phyloP scores from a whole-genome alignment of 2,888 invertebrate species.

The Podabrus alpinus region DNA sequence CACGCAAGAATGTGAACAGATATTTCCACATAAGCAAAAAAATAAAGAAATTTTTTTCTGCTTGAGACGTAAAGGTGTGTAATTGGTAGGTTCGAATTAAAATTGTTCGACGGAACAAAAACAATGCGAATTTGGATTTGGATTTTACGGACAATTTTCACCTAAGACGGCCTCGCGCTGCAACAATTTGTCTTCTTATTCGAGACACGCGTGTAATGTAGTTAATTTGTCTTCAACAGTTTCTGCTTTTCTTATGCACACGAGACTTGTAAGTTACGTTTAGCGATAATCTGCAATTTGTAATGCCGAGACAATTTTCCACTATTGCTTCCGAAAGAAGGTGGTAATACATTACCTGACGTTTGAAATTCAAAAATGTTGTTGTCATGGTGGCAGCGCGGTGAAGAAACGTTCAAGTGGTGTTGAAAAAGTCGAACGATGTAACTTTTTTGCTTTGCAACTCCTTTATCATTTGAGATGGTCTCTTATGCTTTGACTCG shows the following conservation, averaged over 20 bases:
- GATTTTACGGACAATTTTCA: neutral
- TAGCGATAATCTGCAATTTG: neutral
- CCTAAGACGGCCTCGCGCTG: slow-evolving; percentile 6
- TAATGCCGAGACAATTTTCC: neutral
- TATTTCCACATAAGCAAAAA: neutral
- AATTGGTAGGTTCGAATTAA: neutral
- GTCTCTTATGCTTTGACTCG: neutral
- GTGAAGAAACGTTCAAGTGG: neutral
- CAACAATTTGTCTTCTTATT: slow-evolving; percentile 21
- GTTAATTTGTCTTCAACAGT: slow-evolving; percentile 18
- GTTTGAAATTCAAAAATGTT: neutral
- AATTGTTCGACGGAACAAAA: too few species aligned
- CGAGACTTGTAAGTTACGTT: neutral
- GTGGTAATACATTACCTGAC: neutral
- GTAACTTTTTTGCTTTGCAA: neutral
- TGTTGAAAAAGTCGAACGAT: neutral
- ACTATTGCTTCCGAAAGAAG: neutral
- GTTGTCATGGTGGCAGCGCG: neutral
- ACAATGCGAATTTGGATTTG: neutral
- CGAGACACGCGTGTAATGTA: slow-evolving; percentile 19
- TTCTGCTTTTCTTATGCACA: neutral
- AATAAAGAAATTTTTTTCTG: neutral
- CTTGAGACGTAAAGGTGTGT: neutral
- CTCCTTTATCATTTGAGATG: neutral
- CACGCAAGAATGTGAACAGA: neutral